Percentiles rank a stretch among this genome's conserved stretches.
phyloP scores from a whole-genome alignment of 2,888 invertebrate species.

The Ernsta delagoae region DNA sequence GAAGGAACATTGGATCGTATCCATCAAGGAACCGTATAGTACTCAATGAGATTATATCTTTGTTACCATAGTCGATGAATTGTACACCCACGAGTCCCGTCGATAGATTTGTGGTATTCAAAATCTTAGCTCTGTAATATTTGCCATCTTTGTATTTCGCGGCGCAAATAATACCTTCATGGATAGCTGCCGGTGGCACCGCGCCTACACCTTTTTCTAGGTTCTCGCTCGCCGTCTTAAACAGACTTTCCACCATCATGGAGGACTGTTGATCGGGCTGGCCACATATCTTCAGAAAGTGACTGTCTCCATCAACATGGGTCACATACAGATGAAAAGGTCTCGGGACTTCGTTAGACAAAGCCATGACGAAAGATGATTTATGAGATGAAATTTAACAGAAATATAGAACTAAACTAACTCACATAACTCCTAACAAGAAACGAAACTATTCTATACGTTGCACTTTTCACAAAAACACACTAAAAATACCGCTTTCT shows the following conservation, averaged over 20 bases:
- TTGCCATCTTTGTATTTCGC: slow-evolving; percentile 88
- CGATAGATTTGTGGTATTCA: slow-evolving; percentile 70
- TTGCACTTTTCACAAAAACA: slow-evolving; percentile 55
- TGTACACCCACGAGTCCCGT: slow-evolving; percentile 86
- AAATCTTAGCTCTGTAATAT: slow-evolving; percentile 87
- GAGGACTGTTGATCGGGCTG: slow-evolving; percentile 86
- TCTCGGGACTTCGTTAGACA: slow-evolving; percentile 62
- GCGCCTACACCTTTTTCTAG: slow-evolving; percentile 75
- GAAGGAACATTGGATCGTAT: slow-evolving; percentile 76
- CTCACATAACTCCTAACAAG: slow-evolving; percentile 60
- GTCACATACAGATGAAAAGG: slow-evolving; percentile 84
- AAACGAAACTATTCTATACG: slow-evolving; percentile 49
- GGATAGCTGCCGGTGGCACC: slow-evolving; percentile 75
- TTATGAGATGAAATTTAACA: slow-evolving; percentile 40
- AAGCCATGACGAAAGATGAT: slow-evolving; percentile 59
- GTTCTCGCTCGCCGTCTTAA: slow-evolving; percentile 66
- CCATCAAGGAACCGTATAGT: slow-evolving; percentile 85
- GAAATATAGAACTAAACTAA: slow-evolving; percentile 24
- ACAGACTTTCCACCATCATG: slow-evolving; percentile 82
- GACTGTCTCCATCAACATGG: slow-evolving; percentile 88
- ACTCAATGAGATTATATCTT: slow-evolving; percentile 83
- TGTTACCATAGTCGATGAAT: slow-evolving; percentile 89
- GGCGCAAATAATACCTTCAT: slow-evolving; percentile 86
- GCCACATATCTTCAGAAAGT: slow-evolving; percentile 89
- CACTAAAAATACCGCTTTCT: slow-evolving; percentile 67